A percentile compares a stretch with the other conserved stretches of the same genome.
Conservation (phyloP, 2,113 vertebrate species). For the Tragulus kanchil region DNA sequence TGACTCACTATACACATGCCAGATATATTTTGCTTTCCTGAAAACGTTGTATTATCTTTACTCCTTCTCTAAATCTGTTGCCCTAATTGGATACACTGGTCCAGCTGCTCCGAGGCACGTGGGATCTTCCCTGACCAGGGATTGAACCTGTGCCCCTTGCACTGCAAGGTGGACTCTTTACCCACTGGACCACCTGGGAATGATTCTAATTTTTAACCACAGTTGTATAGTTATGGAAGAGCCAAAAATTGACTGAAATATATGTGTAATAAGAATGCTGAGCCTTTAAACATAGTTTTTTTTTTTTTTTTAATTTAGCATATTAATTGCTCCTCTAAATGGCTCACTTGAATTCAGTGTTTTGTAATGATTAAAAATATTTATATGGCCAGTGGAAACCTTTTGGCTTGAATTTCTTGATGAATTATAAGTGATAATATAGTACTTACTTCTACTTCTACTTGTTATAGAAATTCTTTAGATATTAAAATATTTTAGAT, state of each 20-base stretch:
- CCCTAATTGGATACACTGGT: not conserved
- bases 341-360: constrained; percentile 35
- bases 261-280: constrained; percentile 35
- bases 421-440: constrained; percentile 56
- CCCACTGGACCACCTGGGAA: not conserved
- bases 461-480: constrained; percentile 29
- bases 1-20: constrained; percentile 68
- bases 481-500: constrained; percentile 41
- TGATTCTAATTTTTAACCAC: constrained; percentile 27
- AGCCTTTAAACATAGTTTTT: constrained; percentile 47
- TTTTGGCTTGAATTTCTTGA: constrained; percentile 54
- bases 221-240: constrained; percentile 53
- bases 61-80: constrained; percentile 80
- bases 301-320: not conserved
- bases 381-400: not conserved
- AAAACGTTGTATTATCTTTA: constrained; percentile 81
- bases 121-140: too few relatives aligned
- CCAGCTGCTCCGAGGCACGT: too few relatives aligned
- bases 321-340: constrained; percentile 31
- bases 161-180: too few relatives aligned
- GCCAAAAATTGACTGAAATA: constrained; percentile 21
- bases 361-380: not conserved
- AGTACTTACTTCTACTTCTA: constrained; percentile 10
- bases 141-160: too few relatives aligned
- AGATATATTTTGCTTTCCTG: constrained; percentile 82